A percentile compares a stretch with the other conserved stretches of the same genome.
Evolutionary conservation across 1,140 invertebrate genomes (phyloP).

Genomic region (Mycetomoellerius zeteki): DNA sequence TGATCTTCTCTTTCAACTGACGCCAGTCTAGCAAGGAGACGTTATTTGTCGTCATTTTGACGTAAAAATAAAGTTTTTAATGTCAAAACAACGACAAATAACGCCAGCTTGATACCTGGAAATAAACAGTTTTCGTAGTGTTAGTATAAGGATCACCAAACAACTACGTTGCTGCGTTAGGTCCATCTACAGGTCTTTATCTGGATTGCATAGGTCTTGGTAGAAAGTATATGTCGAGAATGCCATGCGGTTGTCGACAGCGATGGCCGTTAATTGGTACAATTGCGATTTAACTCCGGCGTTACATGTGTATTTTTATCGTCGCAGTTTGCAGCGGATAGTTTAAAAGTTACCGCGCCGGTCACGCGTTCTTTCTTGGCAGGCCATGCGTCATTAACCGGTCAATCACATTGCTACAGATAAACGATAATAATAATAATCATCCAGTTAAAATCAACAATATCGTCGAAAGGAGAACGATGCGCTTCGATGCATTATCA

Average conservation of each 20-base stretch:
- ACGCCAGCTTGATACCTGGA: no score
- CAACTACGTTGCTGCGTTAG: neutral
- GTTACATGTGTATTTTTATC: neutral
- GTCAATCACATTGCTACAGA: slow-evolving; percentile 54
- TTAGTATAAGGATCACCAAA: neutral
- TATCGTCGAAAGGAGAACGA: slow-evolving; percentile 66
- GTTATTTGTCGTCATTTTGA: no score
- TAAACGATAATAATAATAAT: slow-evolving; percentile 72
- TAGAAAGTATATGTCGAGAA: neutral
- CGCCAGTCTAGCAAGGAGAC: neutral
- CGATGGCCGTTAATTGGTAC: neutral
- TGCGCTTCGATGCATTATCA: slow-evolving; percentile 74
- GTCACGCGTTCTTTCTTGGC: slow-evolving; percentile 55
- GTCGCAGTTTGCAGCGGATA: neutral
- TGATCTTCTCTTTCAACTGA: neutral
- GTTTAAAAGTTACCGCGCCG: slow-evolving; percentile 23
- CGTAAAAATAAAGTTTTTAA: no score
- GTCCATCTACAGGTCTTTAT: neutral
- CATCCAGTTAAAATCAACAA: slow-evolving; percentile 71
- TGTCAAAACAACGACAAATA: no score
- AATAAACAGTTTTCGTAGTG: neutral
- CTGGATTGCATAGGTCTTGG: neutral
- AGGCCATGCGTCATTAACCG: slow-evolving; percentile 66
- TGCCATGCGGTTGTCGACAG: neutral
- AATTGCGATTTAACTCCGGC: neutral